These are phyloP conservation scores for Perca schrenkii DNA, from an alignment of 2,113 vertebrate genomes.

Conservation along the genomic window DNA sequence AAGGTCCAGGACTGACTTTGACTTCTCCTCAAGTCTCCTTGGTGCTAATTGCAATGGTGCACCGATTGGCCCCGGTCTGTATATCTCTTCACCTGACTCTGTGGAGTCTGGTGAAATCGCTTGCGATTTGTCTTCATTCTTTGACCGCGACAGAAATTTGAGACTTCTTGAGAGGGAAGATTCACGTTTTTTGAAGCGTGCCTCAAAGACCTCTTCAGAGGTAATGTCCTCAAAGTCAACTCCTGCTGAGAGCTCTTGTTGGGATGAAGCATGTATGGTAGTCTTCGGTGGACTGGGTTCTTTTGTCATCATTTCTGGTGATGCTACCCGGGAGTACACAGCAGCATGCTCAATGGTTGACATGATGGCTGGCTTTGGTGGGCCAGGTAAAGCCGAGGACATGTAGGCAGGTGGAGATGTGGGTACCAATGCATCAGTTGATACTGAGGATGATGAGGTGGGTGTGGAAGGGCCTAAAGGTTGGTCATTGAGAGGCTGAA, in stretches of 20 bases:
- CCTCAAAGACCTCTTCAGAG: slow-evolving; percentile 96
- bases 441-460: slow-evolving; percentile 5
- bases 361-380: slow-evolving; percentile 46
- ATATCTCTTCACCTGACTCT: slow-evolving; percentile 89
- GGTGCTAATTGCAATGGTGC: slow-evolving; percentile 90
- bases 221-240: slow-evolving; percentile 88
- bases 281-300: slow-evolving; percentile 82
- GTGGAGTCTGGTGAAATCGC: slow-evolving; percentile 49
- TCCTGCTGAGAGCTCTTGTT: slow-evolving; percentile 63
- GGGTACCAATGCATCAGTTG: slow-evolving; percentile 27
- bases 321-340: slow-evolving; percentile 85
- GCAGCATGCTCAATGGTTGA: slow-evolving; percentile 84
- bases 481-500: slow-evolving; percentile 59
- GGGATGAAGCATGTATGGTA: slow-evolving; percentile 51
- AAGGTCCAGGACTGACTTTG: slow-evolving; percentile 95
- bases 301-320: slow-evolving; percentile 80
- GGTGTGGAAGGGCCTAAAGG: slow-evolving; percentile 53
- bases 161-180: slow-evolving; percentile 91
- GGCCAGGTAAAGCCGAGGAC: slow-evolving; percentile 34
- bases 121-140: slow-evolving; percentile 88
- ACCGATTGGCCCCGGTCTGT: slow-evolving; percentile 90
- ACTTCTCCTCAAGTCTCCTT: slow-evolving; percentile 87
- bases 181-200: slow-evolving; percentile 94
- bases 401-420: slow-evolving; percentile 23
- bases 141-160: slow-evolving; percentile 90